phyloP scores from a whole-genome alignment of 2,888 invertebrate species.

The Athrips mouffetella region DNA sequence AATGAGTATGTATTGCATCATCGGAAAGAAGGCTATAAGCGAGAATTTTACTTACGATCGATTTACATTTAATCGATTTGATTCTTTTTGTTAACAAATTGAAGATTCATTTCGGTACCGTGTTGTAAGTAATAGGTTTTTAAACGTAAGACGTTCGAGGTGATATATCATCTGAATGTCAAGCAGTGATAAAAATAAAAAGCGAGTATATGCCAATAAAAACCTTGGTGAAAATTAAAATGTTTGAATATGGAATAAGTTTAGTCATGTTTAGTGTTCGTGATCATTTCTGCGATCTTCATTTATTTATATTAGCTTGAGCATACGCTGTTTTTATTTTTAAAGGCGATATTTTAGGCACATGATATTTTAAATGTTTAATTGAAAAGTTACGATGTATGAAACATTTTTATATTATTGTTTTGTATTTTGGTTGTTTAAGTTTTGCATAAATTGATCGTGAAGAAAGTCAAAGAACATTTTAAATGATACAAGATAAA shows the following conservation, averaged over 20 bases:
- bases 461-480: too few relatives aligned
- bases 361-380: background rate
- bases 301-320: slow-evolving; percentile 3
- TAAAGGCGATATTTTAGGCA: background rate
- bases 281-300: slow-evolving; percentile 2
- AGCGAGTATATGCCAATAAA: slow-evolving; percentile 29
- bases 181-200: slow-evolving; percentile 34
- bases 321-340: background rate
- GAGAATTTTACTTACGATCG: slow-evolving; percentile 54
- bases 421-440: too few relatives aligned
- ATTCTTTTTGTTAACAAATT: slow-evolving; percentile 50
- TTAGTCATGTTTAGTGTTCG: slow-evolving; percentile 1
- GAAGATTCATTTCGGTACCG: slow-evolving; percentile 38
- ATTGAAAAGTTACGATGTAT: slow-evolving; percentile 5
- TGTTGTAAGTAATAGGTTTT: slow-evolving; percentile 66
- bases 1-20: background rate
- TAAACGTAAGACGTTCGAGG: slow-evolving; percentile 45
- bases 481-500: too few relatives aligned
- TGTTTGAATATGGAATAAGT: slow-evolving; percentile 27
- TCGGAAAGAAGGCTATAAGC: slow-evolving; percentile 29
- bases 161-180: slow-evolving; percentile 47
- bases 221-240: slow-evolving; percentile 31
- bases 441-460: too few relatives aligned
- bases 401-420: background rate
- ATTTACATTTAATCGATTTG: slow-evolving; percentile 38